Base-by-base conservation (phyloP, 2,888 invertebrate species). In the Sarcophaga carnaria region DNA sequence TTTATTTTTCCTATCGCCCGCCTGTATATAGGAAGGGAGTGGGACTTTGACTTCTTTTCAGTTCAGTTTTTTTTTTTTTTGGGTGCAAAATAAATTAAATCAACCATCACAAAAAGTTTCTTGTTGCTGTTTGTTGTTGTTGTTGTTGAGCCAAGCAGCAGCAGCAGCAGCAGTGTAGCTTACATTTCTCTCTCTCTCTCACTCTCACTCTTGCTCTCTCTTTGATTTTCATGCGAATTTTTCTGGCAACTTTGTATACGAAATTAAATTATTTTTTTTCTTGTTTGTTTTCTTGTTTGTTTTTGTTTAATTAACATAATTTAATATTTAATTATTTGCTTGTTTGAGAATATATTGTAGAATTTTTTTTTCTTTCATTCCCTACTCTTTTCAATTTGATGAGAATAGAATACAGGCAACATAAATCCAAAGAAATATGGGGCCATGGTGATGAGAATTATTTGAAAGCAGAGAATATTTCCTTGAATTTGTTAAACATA, bases 21-120 rank as follows among this genome's bases (percentile, higher is more conserved):
- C 14, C 11, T 54, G 54, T 54, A 54, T 54, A 17, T 37, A 37
- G 8, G 37, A 37, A 37, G 37, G 4, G 14, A 17, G 54, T 17
- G 14, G 3, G 59, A 85, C n/a, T 81, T 69, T 64, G 72, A 72
- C 66, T 71, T 80, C 37, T 37, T 37, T 37, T 37, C 37, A 37
- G 37, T 10, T 37, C 22, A 22, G 22, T 37, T 37, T 37, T 37
- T 37, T 3, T 37, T 8, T 37, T 37, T 37, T 37, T 74, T 64
- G 17, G 47, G 20, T 22, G 14, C 54, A 71, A 70, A 72, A 66
- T 45, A 63, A 72, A 80, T 74, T 74, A 71, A 79, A 37, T 78
- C 78, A 78, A 60, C n/a, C 54, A 54, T 54, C 54, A 54, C 3
- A 14, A 54, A 4, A 14, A 54, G 54, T 12, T 14, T 12, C 20